These are phyloP conservation scores for Paracentrotus lividus DNA, from an alignment of 53 echinoderm and acorn worm genomes.

Conservation along the genomic window DNA sequence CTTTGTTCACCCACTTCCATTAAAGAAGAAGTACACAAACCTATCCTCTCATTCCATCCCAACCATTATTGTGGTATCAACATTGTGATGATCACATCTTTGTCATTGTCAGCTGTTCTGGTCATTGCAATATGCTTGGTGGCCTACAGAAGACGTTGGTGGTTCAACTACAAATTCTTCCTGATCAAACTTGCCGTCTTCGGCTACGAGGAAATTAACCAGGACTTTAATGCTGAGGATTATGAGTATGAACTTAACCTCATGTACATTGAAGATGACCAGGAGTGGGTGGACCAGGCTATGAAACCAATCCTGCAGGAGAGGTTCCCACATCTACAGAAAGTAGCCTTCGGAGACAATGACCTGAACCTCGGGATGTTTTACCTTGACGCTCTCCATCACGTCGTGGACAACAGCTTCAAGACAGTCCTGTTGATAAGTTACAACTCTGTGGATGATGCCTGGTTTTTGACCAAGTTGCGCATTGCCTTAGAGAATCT, in stretches of 20 bases:
- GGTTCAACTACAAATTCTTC: slow-evolving; percentile 45
- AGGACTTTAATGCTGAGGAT: neutral
- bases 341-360: slow-evolving; percentile 7
- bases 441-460: slow-evolving; percentile 21
- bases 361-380: neutral
- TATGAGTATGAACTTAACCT: slow-evolving; percentile 55
- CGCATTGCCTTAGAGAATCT: slow-evolving; percentile 57
- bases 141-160: slow-evolving; percentile 43
- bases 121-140: no score
- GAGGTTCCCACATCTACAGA: slow-evolving; percentile 8
- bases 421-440: slow-evolving; percentile 38
- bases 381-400: slow-evolving; percentile 1
- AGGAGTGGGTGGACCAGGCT: neutral
- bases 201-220: slow-evolving; percentile 18
- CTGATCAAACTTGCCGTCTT: slow-evolving; percentile 29
- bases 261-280: slow-evolving; percentile 27
- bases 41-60: neutral
- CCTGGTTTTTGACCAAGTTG: slow-evolving; percentile 57
- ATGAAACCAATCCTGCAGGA: slow-evolving; percentile 11
- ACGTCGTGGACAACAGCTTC: slow-evolving; percentile 39
- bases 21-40: no score
- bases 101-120: no score
- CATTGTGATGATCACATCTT: no score
- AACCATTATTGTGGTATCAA: no score
- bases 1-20: no score